Conservation (phyloP, 2,797 vertebrate genomes). For the Falco cherrug region DNA sequence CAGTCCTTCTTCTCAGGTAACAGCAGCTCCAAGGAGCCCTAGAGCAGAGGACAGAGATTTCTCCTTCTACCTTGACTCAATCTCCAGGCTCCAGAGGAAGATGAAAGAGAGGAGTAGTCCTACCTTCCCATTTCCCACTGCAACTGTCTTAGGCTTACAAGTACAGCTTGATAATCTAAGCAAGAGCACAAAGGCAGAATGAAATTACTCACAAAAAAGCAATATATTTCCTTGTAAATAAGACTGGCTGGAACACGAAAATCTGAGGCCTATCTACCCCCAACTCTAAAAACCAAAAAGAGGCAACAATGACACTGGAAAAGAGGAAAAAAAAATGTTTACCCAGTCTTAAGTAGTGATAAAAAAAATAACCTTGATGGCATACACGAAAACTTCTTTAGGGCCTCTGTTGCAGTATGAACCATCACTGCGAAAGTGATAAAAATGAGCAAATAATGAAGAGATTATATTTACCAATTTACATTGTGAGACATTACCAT, state of each 20-base stretch:
- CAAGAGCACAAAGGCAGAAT: not conserved
- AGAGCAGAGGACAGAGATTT: not conserved
- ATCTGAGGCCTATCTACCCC: not conserved
- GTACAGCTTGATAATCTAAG: not conserved
- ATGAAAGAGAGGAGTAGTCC: not conserved
- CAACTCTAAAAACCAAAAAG: not conserved
- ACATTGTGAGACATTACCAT: not conserved
- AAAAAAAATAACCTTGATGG: not conserved
- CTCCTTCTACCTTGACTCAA: not conserved
- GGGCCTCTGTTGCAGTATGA: not conserved
- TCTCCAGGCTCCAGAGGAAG: not conserved
- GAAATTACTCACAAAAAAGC: not conserved
- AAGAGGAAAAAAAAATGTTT: not conserved
- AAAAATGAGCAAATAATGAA: not conserved
- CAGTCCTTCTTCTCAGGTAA: not conserved
- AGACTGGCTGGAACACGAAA: not conserved
- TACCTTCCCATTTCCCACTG: not conserved
- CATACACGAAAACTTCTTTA: not conserved
- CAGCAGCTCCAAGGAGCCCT: not conserved
- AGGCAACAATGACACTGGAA: not conserved
- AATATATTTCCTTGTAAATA: not conserved
- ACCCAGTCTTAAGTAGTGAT: not conserved
- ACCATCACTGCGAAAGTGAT: not conserved
- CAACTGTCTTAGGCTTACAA: not conserved
- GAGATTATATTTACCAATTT: not conserved